Evolutionary conservation across 2,888 invertebrate species (phyloP), one percentile per base, ranked within the genome.

Genomic region (Perdita meconis): DNA sequence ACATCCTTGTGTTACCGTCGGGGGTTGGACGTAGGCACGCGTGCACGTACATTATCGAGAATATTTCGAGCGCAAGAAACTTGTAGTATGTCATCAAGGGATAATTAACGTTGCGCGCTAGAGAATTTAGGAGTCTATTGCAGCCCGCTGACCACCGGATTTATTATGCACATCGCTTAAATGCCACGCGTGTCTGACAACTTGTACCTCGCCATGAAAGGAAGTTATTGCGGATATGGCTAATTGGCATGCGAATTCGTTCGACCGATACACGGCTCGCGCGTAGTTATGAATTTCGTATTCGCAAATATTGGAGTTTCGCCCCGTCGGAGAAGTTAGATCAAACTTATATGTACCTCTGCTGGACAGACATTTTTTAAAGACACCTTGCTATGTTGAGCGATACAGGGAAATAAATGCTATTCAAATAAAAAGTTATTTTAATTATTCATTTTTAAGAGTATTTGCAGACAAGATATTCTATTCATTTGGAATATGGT

Each of bases 61-160:
- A 42, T 68, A 60, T 16, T 53, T 51, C 4, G 30, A 0, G 6
- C 2, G 12, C 50, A 10, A 51, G n/a, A 47, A 51, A 67, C 19
- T 51, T 36, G 50, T 47, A 36, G 6, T 51, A 12, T 12, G 4
- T 51, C 51, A 53, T 34, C n/a, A 8, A 68, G 13, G 19, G 36
- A 26, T 59, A 59, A 59, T 67, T 69, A 42, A 61, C 40, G 44
- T 2, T 34, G 22, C 10, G 24, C 53, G 19, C 2, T 61, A n/a
- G 36, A 26, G 26, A 26, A 53, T 53, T 10, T 36, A 13, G 36
- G 3, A 13, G n/a, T n/a, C 2, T 12, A 1, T 19, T 22, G 26
- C 19, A 38, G 44, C 19, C 22, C 51, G 8, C n/a, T 24, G 51
- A 12, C 40, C 40, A 24, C 22, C 19, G 13, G 24, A 24, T 44